phyloP scores from a whole-genome alignment of 2,113 vertebrate genomes.

The Puffinus mauretanicus region DNA sequence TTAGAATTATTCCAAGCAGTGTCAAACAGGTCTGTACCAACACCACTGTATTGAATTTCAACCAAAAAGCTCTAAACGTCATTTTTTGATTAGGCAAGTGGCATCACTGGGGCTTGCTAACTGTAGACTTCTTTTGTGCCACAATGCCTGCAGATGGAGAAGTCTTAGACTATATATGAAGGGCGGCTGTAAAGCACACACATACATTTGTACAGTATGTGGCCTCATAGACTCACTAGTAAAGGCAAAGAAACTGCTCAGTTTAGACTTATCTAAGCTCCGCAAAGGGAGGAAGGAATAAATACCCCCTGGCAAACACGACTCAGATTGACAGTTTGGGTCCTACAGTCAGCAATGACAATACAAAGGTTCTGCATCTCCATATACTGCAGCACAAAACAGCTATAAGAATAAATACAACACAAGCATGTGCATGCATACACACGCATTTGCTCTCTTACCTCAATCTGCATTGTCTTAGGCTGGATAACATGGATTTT shows the following conservation, averaged over 20 bases:
- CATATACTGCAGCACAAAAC: background rate
- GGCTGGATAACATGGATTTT: constrained; percentile 99
- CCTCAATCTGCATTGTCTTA: constrained; percentile 99
- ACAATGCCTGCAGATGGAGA: background rate
- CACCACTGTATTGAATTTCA: background rate
- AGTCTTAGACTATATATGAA: background rate
- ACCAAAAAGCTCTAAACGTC: background rate
- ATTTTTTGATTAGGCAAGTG: background rate
- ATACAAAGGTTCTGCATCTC: background rate
- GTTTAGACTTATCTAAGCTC: background rate
- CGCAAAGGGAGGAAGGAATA: background rate
- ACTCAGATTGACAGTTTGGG: background rate
- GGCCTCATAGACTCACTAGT: background rate
- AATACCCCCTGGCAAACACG: background rate
- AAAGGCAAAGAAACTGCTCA: background rate
- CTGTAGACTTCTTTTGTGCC: background rate
- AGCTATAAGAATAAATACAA: background rate
- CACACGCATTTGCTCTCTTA: background rate
- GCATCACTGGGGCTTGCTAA: background rate
- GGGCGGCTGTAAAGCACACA: background rate
- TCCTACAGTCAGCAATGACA: background rate
- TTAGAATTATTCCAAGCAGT: background rate
- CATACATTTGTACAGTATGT: background rate
- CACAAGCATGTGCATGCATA: background rate
- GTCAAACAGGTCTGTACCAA: background rate